Conservation (phyloP, 2,113 vertebrate species). For the Zingel zingel region DNA sequence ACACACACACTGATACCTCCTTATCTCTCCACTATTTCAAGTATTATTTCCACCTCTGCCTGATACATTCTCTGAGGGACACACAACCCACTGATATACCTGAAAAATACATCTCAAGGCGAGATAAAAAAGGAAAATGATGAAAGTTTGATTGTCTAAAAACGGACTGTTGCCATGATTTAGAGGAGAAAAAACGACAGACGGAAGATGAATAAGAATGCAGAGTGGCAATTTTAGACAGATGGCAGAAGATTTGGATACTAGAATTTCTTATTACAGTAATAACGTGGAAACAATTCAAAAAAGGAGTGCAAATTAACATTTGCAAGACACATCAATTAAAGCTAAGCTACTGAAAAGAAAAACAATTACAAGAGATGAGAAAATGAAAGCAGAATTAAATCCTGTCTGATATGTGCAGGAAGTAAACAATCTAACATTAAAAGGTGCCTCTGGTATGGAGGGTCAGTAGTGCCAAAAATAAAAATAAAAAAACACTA, state of each 20-base stretch:
- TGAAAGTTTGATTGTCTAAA: slow-evolving; percentile 12
- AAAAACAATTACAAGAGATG: background rate
- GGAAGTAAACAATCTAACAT: too few species aligned
- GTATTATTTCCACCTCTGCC: background rate
- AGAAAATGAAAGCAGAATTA: background rate
- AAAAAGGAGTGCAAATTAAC: background rate
- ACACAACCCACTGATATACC: background rate
- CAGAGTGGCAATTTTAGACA: background rate
- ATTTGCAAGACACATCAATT: too few species aligned
- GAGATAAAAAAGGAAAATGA: background rate
- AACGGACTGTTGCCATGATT: background rate
- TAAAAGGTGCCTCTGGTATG: too few species aligned
- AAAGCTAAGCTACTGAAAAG: background rate
- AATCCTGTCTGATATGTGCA: background rate
- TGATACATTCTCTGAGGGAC: background rate
- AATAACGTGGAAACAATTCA: background rate
- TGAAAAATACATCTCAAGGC: slow-evolving; percentile 11
- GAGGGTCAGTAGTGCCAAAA: background rate
- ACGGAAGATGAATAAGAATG: background rate
- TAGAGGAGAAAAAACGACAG: too few species aligned
- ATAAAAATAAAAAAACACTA: background rate
- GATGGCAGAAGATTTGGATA: background rate
- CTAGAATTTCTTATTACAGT: background rate
- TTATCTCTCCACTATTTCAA: background rate
- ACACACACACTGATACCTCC: background rate